Base-by-base conservation (phyloP, 2,113 vertebrate species). In the Misgurnus anguillicaudatus region DNA sequence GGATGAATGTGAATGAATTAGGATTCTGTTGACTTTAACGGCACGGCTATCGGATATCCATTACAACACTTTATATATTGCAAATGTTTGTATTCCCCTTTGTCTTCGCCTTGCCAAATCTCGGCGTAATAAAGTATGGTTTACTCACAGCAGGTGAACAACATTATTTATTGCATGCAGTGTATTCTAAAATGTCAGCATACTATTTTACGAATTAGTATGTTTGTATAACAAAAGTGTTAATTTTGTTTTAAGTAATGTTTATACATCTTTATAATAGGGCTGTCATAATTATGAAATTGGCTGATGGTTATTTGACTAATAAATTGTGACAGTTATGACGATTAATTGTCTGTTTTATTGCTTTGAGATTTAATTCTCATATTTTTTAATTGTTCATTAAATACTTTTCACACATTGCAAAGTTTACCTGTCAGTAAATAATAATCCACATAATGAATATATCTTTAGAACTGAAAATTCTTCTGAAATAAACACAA, bases 1-100 rank as follows among this genome's bases (percentile, higher is more conserved):
- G n/a, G n/a, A 73, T 62, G 57, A 47, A 73, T 45, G 38, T 72
- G 38, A 47, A 68, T 9, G 68, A 74, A 47, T 74, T 31, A 73
- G 38, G 41, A 45, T 58, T 24, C 21, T 74, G 41, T 47, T 74
- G 57, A 70, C 68, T 70, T 70, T 19, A 71, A 71, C 48, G 13
- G 48, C 68, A 39, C 5, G 24, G n/a, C 41, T 61, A 24, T 21
- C 72, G 47, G 39, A 47, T 73, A 36, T 19, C 67, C 57, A 47
- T 61, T 47, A 61, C 41, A 62, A 73, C 39, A 57, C 67, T 70
- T 70, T 36, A 36, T 19, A 71, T 31, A 31, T 31, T 39, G 53
- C 53, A 58, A 42, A 41, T 42, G 17, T 1, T 42, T 60, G 39
- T 21, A 73, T 60, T 73, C 70, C 68, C 70, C 58, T 62, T 74